A percentile compares a stretch with the other conserved stretches of the same genome.
Conservation (phyloP, 2,888 invertebrate species). For the Micoletzkya japonica region DNA sequence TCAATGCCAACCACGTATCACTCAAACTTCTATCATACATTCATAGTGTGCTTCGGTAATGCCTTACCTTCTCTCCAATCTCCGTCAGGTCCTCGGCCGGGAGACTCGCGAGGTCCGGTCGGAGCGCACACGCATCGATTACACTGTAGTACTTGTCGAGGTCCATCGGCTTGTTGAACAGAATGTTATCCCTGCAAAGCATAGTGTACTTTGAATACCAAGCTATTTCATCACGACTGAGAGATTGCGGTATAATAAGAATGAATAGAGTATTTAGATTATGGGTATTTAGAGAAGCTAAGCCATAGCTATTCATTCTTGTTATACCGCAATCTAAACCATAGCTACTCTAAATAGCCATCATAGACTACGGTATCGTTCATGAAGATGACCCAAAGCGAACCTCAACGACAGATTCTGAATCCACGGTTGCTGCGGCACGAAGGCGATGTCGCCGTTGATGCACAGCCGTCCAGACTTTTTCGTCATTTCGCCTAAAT, state of each 20-base stretch:
- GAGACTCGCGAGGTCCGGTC: conserved; percentile 48
- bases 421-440: conserved; percentile 96
- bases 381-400: neutral
- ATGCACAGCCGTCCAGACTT: conserved; percentile 47
- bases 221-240: neutral
- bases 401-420: conserved; percentile 76
- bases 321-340: neutral
- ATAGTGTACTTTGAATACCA: neutral
- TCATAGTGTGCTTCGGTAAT: too few species aligned
- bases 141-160: conserved; percentile 46
- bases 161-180: conserved; percentile 71
- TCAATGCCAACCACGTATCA: neutral
- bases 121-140: conserved; percentile 53
- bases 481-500: conserved; percentile 71
- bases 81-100: conserved; percentile 58
- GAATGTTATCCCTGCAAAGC: conserved; percentile 78
- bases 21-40: neutral
- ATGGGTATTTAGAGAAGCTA: neutral
- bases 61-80: conserved; percentile 59
- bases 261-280: neutral
- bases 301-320: neutral
- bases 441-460: conserved; percentile 76
- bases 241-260: neutral
- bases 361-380: neutral
- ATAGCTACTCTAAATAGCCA: neutral